Evolutionary conservation across 2,888 invertebrate genomes (phyloP), one percentile per base, ranked within the genome.

Genomic region (Philereme vetulata): DNA sequence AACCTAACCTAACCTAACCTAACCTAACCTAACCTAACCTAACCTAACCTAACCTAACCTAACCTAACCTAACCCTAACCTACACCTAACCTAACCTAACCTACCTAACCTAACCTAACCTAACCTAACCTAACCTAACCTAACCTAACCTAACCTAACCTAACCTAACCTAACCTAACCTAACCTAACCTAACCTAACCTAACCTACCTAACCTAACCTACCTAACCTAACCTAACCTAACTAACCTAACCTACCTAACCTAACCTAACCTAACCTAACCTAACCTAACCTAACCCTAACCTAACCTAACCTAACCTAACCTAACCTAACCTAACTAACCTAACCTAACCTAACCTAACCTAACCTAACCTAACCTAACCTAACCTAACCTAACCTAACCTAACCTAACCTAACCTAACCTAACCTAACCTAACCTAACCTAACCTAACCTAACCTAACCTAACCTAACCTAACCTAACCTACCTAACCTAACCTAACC

Each of bases 341-440:
- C 60, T 54, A 59, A 51, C 51, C 57, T 51, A 52, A 52, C 56
- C 56, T 50, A 60, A 60, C 60, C 60, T 60, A 60, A 56, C 56
- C 61, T 56, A 62, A 54, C 60, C 60, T 55, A 60, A 54, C 56
- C 56, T 50, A 59, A 59, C 59, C 59, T 59, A 59, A 56, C 56
- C 60, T 55, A 48, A 65, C 59, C 59, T 53, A 59, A 59, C 56
- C 62, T 58, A 58, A 55, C 55, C 60, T 55, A 59, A 59, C 59
- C 53, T 49, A 59, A 53, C 59, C 62, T 67, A 65, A 62, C 65
- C 65, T 62, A 62, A 56, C 56, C 56, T 68, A 67, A 72, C 68
- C 70, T 70, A 66, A 71, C 70, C 59, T 67, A 62, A 67, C 66
- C 68, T 64, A 69, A 70, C 67, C 61, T 67, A 68, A 63, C 66